Evolutionary conservation across 1,140 invertebrate genomes (phyloP), one percentile per base, ranked within the genome.

Genomic region (Atta cephalotes): DNA sequence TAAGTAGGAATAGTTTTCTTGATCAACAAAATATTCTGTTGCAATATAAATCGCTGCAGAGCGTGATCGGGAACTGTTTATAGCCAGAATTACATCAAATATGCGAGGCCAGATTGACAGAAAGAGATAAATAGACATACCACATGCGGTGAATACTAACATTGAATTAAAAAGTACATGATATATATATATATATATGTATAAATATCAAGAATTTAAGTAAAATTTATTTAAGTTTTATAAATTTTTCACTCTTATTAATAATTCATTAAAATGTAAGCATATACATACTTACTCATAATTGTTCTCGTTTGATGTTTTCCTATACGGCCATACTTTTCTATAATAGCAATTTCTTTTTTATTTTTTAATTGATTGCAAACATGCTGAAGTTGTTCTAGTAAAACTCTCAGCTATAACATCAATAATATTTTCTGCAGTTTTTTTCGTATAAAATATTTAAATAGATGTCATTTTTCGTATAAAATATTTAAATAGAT

Each of bases 1-100:
- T 2, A 78, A 49, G 31, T 63, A 78, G 39, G 0, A 63, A 78
- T 1, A 78, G 9, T 49, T 63, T 63, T 78, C 16, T 63, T 63
- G 16, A 45, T 63, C 39, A 63, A 63, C 16, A 45, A 78, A 78
- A 63, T 77, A 77, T 62, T 62, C 56, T 45, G 58, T 77, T 9
- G 35, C 1, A 4, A 78, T 62, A 2, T 62, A 1, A 12, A 45
- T 10, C 18, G 9, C 7, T 18, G 14, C 0, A 12, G 39, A 45
- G 39, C 2, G 35, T 28, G 16, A 62, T 18, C 14, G n/a, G 21
- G 74, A 77, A 21, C 16, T 39, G 2, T 58, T 74, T n/a, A 21
- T 14, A 10, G 49, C 3, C 6, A 39, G 4, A 58, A 70, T 39
- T 4, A 39, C 6, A 6, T 31, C 7, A 3, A 53, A 0, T 6